Percentiles rank a stretch among this genome's conserved stretches.
These are phyloP conservation scores for Gulo gulo DNA, from an alignment of 2,113 vertebrate species.

Conservation along the genomic window DNA sequence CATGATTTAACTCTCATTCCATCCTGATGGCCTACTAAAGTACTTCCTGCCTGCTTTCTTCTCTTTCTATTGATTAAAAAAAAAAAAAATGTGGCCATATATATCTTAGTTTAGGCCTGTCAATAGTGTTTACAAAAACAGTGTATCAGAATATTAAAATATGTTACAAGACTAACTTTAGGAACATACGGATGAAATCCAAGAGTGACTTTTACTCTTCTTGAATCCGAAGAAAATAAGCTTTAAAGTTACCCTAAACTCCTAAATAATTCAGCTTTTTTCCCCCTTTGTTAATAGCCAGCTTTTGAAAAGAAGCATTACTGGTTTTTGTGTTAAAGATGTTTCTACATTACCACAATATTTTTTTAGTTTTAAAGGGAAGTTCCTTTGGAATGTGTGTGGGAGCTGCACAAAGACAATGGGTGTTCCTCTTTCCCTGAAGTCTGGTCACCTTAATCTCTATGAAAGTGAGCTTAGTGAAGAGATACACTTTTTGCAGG, in stretches of 20 bases:
- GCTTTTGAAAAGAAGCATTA: neutral
- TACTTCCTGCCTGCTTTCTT: neutral
- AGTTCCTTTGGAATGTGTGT: neutral
- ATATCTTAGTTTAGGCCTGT: neutral
- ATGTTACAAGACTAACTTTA: neutral
- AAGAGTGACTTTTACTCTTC: neutral
- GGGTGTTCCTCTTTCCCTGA: neutral
- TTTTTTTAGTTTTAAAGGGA: neutral
- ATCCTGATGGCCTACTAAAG: neutral
- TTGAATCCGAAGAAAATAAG: neutral
- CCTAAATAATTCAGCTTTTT: neutral
- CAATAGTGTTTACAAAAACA: neutral
- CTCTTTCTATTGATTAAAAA: neutral
- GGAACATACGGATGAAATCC: neutral
- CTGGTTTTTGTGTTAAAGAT: neutral
- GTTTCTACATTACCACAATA: rapidly evolving
- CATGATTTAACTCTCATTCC: neutral
- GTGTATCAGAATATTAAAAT: neutral
- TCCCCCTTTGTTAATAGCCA: neutral
- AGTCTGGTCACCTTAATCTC: neutral
- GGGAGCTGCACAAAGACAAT: too few relatives aligned
- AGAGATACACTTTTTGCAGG: neutral
- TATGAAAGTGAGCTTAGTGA: neutral
- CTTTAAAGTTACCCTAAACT: neutral
- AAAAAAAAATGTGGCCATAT: too few relatives aligned